These are phyloP conservation scores for Fopius arisanus DNA, from an alignment of 1,140 invertebrate genomes.

Conservation along the genomic window DNA sequence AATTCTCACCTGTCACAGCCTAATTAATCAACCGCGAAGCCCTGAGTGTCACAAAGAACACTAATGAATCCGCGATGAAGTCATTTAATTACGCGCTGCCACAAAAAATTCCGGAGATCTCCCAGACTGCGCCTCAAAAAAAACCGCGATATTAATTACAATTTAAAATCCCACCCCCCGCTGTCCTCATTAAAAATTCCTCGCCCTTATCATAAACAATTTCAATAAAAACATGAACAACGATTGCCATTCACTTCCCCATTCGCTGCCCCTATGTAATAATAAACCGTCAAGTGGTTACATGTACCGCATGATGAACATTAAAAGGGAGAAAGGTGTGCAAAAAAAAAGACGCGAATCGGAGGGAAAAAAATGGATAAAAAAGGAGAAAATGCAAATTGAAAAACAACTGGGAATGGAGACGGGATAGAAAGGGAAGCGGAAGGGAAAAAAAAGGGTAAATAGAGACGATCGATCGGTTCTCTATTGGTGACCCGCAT, in stretches of 20 bases:
- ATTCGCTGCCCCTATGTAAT: background rate
- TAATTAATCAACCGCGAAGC: too few species aligned
- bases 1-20: too few species aligned
- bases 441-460: background rate
- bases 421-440: background rate
- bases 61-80: background rate
- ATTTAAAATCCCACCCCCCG: background rate
- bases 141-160: background rate
- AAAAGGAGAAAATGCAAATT: background rate
- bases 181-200: too few species aligned
- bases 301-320: background rate
- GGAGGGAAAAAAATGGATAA: background rate
- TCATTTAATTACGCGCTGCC: background rate
- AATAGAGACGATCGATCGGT: constrained; percentile 27
- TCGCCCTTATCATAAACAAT: too few species aligned
- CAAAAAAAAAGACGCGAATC: background rate
- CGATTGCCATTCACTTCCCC: background rate
- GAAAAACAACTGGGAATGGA: background rate
- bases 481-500: constrained; percentile 25
- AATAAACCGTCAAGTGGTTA: background rate
- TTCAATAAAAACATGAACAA: background rate
- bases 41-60: background rate
- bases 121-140: background rate
- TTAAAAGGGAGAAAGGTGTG: background rate
- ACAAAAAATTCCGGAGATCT: too few species aligned